These are phyloP conservation scores for Cephus pulcher DNA, from an alignment of 2,888 invertebrate species.

Conservation along the genomic window DNA sequence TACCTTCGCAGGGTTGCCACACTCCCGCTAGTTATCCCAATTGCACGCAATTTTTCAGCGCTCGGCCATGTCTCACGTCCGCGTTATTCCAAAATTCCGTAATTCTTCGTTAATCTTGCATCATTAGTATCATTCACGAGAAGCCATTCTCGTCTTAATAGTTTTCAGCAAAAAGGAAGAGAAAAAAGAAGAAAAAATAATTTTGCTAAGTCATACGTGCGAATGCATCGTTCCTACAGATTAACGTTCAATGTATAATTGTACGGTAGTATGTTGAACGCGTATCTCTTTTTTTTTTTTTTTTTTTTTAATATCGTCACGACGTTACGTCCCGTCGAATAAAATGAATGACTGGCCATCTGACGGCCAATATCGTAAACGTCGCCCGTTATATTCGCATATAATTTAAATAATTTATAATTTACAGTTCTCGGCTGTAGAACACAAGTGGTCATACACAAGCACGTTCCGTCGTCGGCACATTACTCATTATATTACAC, in stretches of 20 bases:
- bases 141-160: neutral
- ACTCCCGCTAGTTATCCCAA: slow-evolving; percentile 14
- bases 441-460: slow-evolving; percentile 55
- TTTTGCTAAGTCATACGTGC: slow-evolving; percentile 24
- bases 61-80: slow-evolving; percentile 7
- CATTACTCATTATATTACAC: slow-evolving; percentile 23
- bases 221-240: neutral
- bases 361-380: slow-evolving; percentile 37
- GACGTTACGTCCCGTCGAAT: slow-evolving; percentile 33
- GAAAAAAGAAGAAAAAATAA: neutral
- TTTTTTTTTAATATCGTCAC: slow-evolving; percentile 17
- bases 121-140: neutral
- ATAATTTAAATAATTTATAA: slow-evolving; percentile 62
- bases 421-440: slow-evolving; percentile 50
- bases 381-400: slow-evolving; percentile 45
- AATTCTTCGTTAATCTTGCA: neutral
- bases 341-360: slow-evolving; percentile 41
- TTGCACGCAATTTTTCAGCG: slow-evolving; percentile 22
- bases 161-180: neutral
- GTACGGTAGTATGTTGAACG: neutral
- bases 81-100: neutral
- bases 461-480: slow-evolving; percentile 43
- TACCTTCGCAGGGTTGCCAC: slow-evolving; percentile 49
- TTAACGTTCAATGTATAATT: neutral
- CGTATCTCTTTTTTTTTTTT: neutral